Evolutionary conservation across 2,888 invertebrate species (phyloP).

Genomic region (Antheraea assamensis): DNA sequence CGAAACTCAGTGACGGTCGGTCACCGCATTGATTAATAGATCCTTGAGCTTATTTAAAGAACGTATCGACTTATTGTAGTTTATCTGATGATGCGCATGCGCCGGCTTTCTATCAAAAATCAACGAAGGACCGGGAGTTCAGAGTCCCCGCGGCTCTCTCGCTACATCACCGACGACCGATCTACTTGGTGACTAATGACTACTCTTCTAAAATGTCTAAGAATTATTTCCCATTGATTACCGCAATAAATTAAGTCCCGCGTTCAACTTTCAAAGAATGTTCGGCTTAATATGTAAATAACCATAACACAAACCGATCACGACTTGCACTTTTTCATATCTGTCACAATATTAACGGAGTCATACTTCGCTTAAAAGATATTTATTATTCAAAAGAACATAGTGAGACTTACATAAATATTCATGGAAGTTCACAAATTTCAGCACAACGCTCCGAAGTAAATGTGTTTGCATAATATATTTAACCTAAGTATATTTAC

Average conservation of each 20-base stretch:
- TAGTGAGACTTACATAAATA: background rate
- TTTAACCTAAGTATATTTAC: too few species aligned
- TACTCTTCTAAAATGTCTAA: conserved; percentile 64
- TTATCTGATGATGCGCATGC: conserved; percentile 73
- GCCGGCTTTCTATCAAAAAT: conserved; percentile 37
- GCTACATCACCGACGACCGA: conserved; percentile 45
- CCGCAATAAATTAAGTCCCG: conserved; percentile 72
- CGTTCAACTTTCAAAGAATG: conserved; percentile 65
- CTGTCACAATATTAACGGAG: conserved; percentile 18
- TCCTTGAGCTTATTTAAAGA: conserved; percentile 72
- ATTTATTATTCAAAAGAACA: background rate
- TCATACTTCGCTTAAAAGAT: background rate
- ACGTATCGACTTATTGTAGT: conserved; percentile 74
- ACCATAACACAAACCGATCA: conserved; percentile 53
- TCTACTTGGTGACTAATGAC: conserved; percentile 62
- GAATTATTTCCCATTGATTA: conserved; percentile 69
- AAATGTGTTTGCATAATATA: background rate
- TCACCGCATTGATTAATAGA: conserved; percentile 71
- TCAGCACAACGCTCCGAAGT: background rate
- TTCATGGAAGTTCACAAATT: background rate
- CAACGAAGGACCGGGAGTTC: conserved; percentile 28
- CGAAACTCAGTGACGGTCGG: conserved; percentile 65
- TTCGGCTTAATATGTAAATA: conserved; percentile 67
- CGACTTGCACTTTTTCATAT: conserved; percentile 56
- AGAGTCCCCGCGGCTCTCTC: conserved; percentile 29